Percentiles rank a stretch among this genome's conserved stretches.
Conservation (phyloP, 2,888 invertebrate genomes). For the Phymatocera aterrima region DNA sequence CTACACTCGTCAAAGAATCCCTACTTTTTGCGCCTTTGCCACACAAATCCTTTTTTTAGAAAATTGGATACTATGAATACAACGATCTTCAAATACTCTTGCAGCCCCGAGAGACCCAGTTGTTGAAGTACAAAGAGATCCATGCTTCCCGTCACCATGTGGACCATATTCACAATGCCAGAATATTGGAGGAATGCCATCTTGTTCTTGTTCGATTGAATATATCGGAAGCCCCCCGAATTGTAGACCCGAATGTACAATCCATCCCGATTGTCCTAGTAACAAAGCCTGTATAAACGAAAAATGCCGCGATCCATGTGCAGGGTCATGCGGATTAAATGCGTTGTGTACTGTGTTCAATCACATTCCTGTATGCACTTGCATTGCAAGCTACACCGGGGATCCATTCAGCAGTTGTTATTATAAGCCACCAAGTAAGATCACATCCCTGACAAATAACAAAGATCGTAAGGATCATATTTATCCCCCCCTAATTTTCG, state of each 20-base stretch:
- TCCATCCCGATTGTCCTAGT: slow-evolving; percentile 67
- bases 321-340: slow-evolving; percentile 71
- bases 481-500: background rate
- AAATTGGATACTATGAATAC: background rate
- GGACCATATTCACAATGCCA: slow-evolving; percentile 70
- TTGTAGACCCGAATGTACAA: slow-evolving; percentile 71
- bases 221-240: slow-evolving; percentile 69
- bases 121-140: slow-evolving; percentile 60
- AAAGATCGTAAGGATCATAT: background rate
- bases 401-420: slow-evolving; percentile 70
- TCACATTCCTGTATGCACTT: slow-evolving; percentile 71
- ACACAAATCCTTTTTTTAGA: background rate
- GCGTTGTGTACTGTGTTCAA: slow-evolving; percentile 70
- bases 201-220: slow-evolving; percentile 65
- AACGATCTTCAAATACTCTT: background rate
- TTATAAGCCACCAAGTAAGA: slow-evolving; percentile 62
- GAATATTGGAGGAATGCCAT: slow-evolving; percentile 64
- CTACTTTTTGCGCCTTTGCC: too few species aligned
- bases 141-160: slow-evolving; percentile 72
- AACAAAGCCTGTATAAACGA: slow-evolving; percentile 67
- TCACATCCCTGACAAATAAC: background rate
- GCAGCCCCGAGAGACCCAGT: slow-evolving; percentile 39
- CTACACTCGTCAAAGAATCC: too few species aligned
- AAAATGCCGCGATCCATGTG: slow-evolving; percentile 72
- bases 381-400: slow-evolving; percentile 71